Percentiles rank a stretch among this genome's conserved stretches.
Evolutionary conservation across 2,113 vertebrate genomes (phyloP).

Genomic region (Hassar affinis): DNA sequence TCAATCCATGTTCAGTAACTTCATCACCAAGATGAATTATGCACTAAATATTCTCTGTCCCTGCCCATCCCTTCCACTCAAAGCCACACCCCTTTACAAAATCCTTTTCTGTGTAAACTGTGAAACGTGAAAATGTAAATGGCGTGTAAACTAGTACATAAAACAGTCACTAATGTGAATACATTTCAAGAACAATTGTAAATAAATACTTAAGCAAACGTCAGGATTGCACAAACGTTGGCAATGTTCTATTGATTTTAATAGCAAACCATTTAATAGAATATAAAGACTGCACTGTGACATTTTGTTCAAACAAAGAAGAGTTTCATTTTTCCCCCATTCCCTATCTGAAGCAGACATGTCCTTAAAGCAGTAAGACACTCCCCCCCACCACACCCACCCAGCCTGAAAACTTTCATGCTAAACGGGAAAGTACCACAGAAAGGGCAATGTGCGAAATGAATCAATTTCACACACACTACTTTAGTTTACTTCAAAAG

Average conservation of each 20-base stretch:
- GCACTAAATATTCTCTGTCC: too few species aligned
- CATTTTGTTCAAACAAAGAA: background rate
- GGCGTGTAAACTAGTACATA: background rate
- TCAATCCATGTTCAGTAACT: too few species aligned
- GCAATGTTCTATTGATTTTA: background rate
- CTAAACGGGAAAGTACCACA: background rate
- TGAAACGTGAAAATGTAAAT: background rate
- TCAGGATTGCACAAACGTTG: background rate
- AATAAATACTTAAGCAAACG: background rate
- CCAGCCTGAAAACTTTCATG: background rate
- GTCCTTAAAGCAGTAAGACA: slow-evolving; percentile 8
- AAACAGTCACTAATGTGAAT: background rate
- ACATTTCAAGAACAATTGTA: background rate
- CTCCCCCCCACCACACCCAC: slow-evolving; percentile 15
- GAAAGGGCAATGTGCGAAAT: background rate
- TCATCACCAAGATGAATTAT: background rate
- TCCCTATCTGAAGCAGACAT: background rate
- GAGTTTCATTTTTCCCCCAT: background rate
- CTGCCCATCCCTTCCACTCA: background rate
- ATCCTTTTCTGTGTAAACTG: background rate
- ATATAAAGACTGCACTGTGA: background rate
- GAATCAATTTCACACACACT: background rate
- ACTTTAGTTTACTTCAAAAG: background rate
- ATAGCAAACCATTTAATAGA: background rate
- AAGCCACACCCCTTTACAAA: slow-evolving; percentile 6